Percentiles rank a stretch among this genome's conserved stretches.
Evolutionary conservation across 2,113 vertebrate species (phyloP).

Genomic region (Dipodomys merriami): DNA sequence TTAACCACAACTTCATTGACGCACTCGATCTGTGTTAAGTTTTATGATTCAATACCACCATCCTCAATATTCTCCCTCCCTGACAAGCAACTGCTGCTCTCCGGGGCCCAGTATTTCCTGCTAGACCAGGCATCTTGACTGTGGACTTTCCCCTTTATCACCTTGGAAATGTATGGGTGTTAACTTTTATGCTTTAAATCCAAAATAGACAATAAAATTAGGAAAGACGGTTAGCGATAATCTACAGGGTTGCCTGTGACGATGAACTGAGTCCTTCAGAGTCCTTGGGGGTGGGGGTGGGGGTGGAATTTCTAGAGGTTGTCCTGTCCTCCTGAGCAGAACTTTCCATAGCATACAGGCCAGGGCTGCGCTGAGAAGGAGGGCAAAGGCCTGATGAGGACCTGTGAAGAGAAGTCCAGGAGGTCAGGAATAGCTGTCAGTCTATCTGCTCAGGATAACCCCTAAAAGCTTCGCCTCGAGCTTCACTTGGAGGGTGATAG

Average conservation of each 20-base stretch:
- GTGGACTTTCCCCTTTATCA: neutral
- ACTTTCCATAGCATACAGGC: neutral
- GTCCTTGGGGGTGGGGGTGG: neutral
- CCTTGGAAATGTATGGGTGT: neutral
- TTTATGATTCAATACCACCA: neutral
- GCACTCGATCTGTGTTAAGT: neutral
- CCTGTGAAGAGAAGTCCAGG: neutral
- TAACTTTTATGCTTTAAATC: constrained; percentile 37
- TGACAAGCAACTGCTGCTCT: neutral
- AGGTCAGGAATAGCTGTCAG: neutral
- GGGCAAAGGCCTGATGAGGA: neutral
- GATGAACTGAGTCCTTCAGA: neutral
- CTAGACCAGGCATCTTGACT: neutral
- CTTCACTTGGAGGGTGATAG: accelerated
- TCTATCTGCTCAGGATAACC: neutral
- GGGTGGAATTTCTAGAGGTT: neutral
- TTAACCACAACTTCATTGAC: accelerated
- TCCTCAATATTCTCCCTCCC: accelerated
- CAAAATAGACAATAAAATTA: constrained; percentile 27
- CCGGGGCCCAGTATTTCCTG: neutral
- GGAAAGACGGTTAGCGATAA: neutral
- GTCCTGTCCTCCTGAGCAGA: neutral
- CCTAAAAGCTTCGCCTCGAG: no score
- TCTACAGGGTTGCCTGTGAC: neutral
- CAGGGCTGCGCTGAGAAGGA: neutral